Conservation (phyloP, 2,113 vertebrate genomes). For the Oostethus manadensis region DNA sequence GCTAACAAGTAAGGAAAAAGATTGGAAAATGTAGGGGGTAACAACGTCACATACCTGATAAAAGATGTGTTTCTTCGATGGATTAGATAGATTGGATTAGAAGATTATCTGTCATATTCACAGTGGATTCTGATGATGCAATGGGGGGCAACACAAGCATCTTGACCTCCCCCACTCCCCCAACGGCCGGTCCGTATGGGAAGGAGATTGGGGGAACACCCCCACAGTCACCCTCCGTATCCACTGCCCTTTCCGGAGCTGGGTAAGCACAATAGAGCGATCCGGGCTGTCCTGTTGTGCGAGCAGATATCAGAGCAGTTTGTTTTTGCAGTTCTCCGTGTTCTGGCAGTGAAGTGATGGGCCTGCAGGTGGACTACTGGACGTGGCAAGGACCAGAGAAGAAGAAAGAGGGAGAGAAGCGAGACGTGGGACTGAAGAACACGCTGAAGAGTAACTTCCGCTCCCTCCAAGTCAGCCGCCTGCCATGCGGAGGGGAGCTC, state of each 20-base stretch:
- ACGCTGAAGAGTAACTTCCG: slow-evolving; percentile 93
- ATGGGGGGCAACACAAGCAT: slow-evolving; percentile 75
- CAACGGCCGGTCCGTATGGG: slow-evolving; percentile 65
- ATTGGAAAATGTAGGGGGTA: no score
- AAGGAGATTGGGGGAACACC: slow-evolving; percentile 84
- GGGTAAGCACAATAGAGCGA: slow-evolving; percentile 38
- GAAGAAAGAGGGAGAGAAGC: slow-evolving; percentile 77
- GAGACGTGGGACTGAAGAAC: slow-evolving; percentile 80
- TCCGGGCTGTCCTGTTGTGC: not conserved
- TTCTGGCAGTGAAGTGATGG: slow-evolving; percentile 85
- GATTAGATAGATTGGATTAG: no score
- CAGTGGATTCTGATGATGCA: slow-evolving; percentile 88
- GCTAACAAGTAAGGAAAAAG: no score
- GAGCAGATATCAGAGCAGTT: no score
- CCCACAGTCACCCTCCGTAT: slow-evolving; percentile 83
- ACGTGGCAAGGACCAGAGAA: slow-evolving; percentile 78
- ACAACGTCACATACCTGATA: no score
- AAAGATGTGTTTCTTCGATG: not conserved
- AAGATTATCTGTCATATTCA: not conserved
- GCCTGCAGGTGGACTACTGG: slow-evolving; percentile 92
- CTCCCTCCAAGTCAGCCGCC: slow-evolving; percentile 86
- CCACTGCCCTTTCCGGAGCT: slow-evolving; percentile 79
- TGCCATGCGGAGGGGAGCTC: slow-evolving; percentile 78
- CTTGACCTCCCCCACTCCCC: slow-evolving; percentile 72
- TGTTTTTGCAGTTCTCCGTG: slow-evolving; percentile 58